Evolutionary conservation across 2,888 invertebrate species (phyloP).

Genomic region (Micoletzkya japonica): DNA sequence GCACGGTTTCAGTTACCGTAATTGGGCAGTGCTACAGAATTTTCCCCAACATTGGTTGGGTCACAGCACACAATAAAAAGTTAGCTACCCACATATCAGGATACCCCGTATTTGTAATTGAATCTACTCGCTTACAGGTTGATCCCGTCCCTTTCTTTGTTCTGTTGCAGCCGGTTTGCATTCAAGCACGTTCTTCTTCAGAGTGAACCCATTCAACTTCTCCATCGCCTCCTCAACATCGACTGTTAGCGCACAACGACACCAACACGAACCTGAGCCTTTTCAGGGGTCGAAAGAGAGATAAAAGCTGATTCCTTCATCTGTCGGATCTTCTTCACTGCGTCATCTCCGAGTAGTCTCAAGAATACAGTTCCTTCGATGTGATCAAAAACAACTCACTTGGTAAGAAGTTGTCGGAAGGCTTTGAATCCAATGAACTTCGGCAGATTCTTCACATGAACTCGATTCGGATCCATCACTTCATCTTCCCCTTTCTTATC

Average conservation of each 20-base stretch:
- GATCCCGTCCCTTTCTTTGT: conserved; percentile 21
- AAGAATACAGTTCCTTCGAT: conserved; percentile 1
- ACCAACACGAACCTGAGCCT: conserved; percentile 11
- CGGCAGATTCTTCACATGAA: conserved; percentile 52
- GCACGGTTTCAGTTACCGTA: no score
- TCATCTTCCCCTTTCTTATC: conserved; percentile 1
- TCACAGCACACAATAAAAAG: no score
- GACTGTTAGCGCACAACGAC: conserved; percentile 13
- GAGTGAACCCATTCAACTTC: conserved; percentile 33
- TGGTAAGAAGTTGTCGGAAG: conserved; percentile 48
- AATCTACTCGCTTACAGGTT: background rate
- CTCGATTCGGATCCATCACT: conserved; percentile 31
- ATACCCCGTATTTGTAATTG: no score
- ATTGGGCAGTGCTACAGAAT: no score
- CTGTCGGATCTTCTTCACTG: conserved; percentile 40
- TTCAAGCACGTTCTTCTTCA: conserved; percentile 20
- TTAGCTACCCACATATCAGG: no score
- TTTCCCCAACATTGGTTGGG: no score
- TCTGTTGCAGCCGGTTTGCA: conserved; percentile 29
- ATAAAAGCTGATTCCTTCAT: conserved; percentile 48
- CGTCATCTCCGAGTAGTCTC: conserved; percentile 40
- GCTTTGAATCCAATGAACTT: conserved; percentile 46
- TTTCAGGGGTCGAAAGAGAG: conserved; percentile 33
- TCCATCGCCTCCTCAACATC: conserved; percentile 42
- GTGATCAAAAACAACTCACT: conserved; percentile 39